Percentiles rank a stretch among this genome's conserved stretches.
Evolutionary conservation across 2,113 vertebrate species (phyloP).

Genomic region (Rhinoderma darwinii): DNA sequence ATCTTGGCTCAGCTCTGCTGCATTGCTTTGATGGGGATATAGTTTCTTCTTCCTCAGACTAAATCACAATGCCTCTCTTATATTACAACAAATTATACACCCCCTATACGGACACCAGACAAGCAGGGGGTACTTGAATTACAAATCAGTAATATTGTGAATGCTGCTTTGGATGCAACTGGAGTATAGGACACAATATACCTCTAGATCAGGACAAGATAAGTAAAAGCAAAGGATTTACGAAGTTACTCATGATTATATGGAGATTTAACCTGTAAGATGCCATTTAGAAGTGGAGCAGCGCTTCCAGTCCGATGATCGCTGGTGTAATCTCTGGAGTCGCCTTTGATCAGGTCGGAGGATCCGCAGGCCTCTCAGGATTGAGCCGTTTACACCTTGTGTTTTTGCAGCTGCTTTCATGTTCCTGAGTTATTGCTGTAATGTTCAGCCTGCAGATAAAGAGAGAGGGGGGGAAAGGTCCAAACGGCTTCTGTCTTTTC

Average conservation of each 20-base stretch:
- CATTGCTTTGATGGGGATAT: too few species aligned
- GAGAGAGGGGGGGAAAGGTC: background rate
- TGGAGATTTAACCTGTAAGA: background rate
- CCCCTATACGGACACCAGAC: too few species aligned
- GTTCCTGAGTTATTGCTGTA: slow-evolving; percentile 38
- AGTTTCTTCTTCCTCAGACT: too few species aligned
- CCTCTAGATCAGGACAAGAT: too few species aligned
- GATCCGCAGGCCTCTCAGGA: background rate
- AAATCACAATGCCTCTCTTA: too few species aligned
- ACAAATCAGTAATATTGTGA: too few species aligned
- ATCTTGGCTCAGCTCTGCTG: too few species aligned
- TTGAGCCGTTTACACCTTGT: slow-evolving; percentile 41
- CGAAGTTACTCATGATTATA: background rate
- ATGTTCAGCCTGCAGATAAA: slow-evolving; percentile 17
- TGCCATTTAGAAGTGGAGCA: background rate
- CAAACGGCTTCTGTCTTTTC: background rate
- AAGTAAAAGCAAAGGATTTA: background rate
- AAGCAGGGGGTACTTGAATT: too few species aligned
- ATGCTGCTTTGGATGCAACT: background rate
- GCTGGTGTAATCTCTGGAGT: background rate
- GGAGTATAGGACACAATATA: background rate
- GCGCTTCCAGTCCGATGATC: too few species aligned
- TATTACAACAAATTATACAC: too few species aligned
- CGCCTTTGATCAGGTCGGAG: background rate
- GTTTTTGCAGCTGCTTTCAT: slow-evolving; percentile 29